A percentile compares a stretch with the other conserved stretches of the same genome.
Conservation (phyloP, 2,113 vertebrate genomes). For the Petrocephalus microphthalmus region DNA sequence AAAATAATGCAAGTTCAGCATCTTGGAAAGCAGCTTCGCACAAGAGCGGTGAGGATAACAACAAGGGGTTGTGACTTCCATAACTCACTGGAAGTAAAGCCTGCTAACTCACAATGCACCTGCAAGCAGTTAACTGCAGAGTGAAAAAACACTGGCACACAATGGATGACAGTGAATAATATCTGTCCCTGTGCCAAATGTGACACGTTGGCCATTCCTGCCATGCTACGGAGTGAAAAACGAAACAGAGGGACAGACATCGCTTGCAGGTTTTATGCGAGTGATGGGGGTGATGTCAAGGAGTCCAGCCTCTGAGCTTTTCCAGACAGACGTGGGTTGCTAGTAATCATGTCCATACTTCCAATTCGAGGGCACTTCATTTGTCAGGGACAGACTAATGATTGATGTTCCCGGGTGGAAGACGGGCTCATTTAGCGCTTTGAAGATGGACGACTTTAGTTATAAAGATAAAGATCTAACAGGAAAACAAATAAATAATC, state of each 20-base stretch:
- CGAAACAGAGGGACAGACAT: background rate
- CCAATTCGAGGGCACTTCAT: background rate
- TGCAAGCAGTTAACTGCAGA: background rate
- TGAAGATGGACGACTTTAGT: background rate
- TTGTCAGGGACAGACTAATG: background rate
- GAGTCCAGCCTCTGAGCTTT: background rate
- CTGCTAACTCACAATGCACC: background rate
- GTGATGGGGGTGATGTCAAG: background rate
- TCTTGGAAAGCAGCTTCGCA: background rate
- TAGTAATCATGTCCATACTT: background rate
- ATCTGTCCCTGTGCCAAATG: background rate
- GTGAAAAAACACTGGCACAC: background rate
- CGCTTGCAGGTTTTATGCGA: background rate
- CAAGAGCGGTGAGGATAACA: background rate
- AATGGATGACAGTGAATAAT: background rate
- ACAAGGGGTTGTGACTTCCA: background rate
- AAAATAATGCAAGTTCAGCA: background rate
- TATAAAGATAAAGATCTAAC: slow-evolving; percentile 4
- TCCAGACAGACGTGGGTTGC: background rate
- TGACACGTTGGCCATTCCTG: background rate
- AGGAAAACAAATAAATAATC: background rate
- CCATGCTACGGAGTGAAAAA: background rate
- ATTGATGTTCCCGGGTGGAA: background rate
- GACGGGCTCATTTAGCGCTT: background rate
- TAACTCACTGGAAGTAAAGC: background rate